A percentile compares a stretch with the other conserved stretches of the same genome.
Conservation (phyloP, 1,140 invertebrate species). For the Lepidurus packardi region DNA sequence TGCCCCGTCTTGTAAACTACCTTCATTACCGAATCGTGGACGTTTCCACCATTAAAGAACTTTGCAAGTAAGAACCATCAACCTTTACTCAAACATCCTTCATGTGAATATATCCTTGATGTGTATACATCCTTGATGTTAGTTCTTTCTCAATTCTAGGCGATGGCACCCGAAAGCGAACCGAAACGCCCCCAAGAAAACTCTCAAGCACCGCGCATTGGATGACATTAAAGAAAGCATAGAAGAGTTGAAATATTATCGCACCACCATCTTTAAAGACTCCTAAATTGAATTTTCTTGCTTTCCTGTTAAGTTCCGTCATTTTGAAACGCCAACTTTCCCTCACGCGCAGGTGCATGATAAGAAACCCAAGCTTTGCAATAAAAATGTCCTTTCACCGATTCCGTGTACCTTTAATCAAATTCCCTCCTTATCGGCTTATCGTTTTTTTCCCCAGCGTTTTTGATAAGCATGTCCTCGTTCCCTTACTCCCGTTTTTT, state of each 20-base stretch:
- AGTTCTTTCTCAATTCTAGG: constrained; percentile 42
- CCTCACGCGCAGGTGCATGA: background rate
- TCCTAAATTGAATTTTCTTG: no score
- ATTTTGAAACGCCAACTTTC: background rate
- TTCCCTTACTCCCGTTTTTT: background rate
- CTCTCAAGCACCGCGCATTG: constrained; percentile 62
- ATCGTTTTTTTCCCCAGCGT: background rate
- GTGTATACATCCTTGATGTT: no score
- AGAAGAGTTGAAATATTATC: constrained; percentile 70
- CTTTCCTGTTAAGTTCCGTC: background rate
- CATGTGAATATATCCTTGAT: no score
- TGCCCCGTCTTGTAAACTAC: constrained; percentile 67
- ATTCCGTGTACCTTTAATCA: background rate
- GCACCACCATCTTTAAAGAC: constrained; percentile 51
- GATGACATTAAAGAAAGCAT: constrained; percentile 84
- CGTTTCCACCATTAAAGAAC: constrained; percentile 83
- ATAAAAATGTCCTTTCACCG: background rate
- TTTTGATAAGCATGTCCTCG: background rate
- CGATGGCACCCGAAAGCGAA: constrained; percentile 65
- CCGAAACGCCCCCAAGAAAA: constrained; percentile 57
- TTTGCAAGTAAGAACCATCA: constrained; percentile 50
- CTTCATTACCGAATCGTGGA: constrained; percentile 91
- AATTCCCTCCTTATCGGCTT: background rate
- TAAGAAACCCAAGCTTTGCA: background rate
- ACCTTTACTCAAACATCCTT: background rate